Percentiles rank a stretch among this genome's conserved stretches.
Conservation (phyloP, 2,888 invertebrate genomes). For the Sinopyrophorus schimmeli region DNA sequence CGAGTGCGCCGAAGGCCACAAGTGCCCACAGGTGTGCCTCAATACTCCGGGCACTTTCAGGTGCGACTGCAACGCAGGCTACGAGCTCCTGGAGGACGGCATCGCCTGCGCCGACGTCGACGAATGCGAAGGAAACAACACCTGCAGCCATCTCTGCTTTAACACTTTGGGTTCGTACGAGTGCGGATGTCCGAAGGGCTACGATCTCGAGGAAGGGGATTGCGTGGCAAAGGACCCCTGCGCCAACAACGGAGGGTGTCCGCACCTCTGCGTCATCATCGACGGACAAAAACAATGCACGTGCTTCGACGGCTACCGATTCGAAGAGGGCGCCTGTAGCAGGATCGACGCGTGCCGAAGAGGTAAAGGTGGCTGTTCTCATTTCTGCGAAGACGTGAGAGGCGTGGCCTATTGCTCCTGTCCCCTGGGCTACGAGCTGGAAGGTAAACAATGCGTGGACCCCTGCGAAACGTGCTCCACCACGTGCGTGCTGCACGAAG, state of each 20-base stretch:
- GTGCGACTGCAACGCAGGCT: constrained; percentile 49
- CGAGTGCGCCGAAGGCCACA: constrained; percentile 42
- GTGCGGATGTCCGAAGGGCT: constrained; percentile 52
- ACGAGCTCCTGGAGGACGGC: constrained; percentile 44
- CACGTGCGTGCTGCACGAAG: constrained; percentile 58
- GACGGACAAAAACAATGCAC: constrained; percentile 41
- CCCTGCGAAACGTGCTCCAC: too few relatives aligned
- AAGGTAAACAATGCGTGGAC: too few relatives aligned
- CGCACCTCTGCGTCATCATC: constrained; percentile 58
- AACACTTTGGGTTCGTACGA: constrained; percentile 57
- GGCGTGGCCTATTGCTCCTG: constrained; percentile 35
- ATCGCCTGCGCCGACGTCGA: constrained; percentile 51
- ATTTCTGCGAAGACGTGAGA: constrained; percentile 47
- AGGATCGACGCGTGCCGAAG: constrained; percentile 54
- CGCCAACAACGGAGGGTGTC: constrained; percentile 51
- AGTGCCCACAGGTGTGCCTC: constrained; percentile 46
- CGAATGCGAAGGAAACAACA: constrained; percentile 52
- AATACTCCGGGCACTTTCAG: constrained; percentile 44
- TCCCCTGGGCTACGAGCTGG: constrained; percentile 46
- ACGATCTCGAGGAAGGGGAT: neutral
- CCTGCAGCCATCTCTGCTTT: constrained; percentile 57
- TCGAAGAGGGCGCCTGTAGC: constrained; percentile 42
- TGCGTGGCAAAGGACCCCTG: neutral
- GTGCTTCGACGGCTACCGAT: constrained; percentile 39
- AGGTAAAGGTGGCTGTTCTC: constrained; percentile 60